Conservation (phyloP, 2,888 invertebrate species). For the Sericinus montela region DNA sequence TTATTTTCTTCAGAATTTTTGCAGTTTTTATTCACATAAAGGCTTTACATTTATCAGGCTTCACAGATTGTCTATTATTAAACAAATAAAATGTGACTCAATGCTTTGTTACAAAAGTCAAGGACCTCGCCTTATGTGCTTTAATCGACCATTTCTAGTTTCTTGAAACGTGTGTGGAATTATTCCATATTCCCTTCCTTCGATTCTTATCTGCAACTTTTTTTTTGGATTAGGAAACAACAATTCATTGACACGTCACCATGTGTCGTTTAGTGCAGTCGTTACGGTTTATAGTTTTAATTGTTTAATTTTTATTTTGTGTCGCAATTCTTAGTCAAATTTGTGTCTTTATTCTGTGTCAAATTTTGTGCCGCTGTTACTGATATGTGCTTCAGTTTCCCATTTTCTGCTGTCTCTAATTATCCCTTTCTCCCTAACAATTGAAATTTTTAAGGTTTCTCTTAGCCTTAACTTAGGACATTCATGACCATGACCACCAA, state of each 20-base stretch:
- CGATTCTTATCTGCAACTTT: conserved; percentile 43
- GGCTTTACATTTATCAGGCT: conserved; percentile 2
- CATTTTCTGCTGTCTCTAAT: too few relatives aligned
- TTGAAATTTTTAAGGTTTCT: too few relatives aligned
- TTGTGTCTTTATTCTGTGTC: too few relatives aligned
- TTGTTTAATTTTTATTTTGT: too few relatives aligned
- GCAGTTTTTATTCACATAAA: conserved; percentile 14
- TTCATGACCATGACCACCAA: too few relatives aligned
- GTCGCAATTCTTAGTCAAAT: too few relatives aligned
- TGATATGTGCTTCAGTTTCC: too few relatives aligned
- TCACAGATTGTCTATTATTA: conserved; percentile 21
- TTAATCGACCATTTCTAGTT: conserved; percentile 49
- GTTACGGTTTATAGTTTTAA: not conserved
- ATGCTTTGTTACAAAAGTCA: conserved; percentile 44
- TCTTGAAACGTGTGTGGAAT: conserved; percentile 49
- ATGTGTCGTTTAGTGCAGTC: conserved; percentile 3
- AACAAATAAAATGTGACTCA: conserved; percentile 25
- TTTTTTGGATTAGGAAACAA: conserved; percentile 35
- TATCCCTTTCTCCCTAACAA: too few relatives aligned
- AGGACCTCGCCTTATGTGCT: conserved; percentile 42
- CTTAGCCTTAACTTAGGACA: too few relatives aligned
- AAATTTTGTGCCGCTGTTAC: too few relatives aligned
- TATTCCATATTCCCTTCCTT: conserved; percentile 44
- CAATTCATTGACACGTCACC: conserved; percentile 33
- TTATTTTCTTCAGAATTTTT: too few relatives aligned